Evolutionary conservation across 2,113 vertebrate genomes (phyloP), one percentile per base, ranked within the genome.

Genomic region (Myiozetetes cayanensis): DNA sequence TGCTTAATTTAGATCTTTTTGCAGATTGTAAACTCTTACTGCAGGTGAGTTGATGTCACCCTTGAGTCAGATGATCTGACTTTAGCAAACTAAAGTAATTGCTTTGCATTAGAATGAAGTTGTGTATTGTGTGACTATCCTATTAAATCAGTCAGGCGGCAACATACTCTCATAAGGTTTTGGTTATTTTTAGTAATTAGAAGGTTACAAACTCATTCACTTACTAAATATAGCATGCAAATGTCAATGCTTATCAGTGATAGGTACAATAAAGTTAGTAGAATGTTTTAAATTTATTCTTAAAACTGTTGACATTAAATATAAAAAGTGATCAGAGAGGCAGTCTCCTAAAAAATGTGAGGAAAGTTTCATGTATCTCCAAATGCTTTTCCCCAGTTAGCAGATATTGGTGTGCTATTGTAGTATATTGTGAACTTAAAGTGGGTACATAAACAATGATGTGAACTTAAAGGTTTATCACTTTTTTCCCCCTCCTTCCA

Each of bases 11-110:
- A 91, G 96, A 98, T 90, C 98, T 99, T 81, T 98, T 98, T 76
- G 96, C 97, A 44, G 94, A 98, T 49, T 75, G 96, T 96, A 99
- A 98, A 96, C 98, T 99, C 55, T 77, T 99, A 85, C 92, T 99
- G 72, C 99, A 99, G 99, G 99, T 99, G 96, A 98, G 94, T 61
- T 86, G 67, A 71, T 68, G 58, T 75, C 55, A 55, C 56, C 31
- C 39, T 37, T 78, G 52, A 63, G 22, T 70, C 37, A 55, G 58
- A 27, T 15, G 9, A 41, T 67, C 65, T 88, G 49, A 37, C 37
- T 37, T 37, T 37, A 37, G 37, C 56, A 90, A 75, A 89, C n/a
- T 58, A 14, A 49, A 87, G 43, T 46, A 61, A 77, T 56, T 35
- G 37, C 33, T 90, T 80, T 77, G 33, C 14, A 6, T 82, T 68